Evolutionary conservation across 2,797 vertebrate genomes (phyloP), one percentile per base, ranked within the genome.

Genomic region (Argentina silus): DNA sequence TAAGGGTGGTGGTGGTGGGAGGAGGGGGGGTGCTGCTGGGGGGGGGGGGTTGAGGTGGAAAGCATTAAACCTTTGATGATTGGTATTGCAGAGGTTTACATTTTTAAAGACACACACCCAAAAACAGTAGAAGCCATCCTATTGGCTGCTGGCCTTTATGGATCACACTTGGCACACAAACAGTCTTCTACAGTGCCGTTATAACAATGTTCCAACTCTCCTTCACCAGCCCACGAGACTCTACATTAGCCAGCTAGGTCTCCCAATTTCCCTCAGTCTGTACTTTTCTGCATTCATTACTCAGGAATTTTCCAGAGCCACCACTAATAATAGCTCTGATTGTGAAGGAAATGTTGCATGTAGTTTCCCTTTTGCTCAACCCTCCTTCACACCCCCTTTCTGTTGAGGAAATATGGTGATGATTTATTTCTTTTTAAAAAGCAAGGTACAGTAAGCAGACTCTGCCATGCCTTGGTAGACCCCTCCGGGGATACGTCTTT

Each of bases 271-370:
- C 69, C 69, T 64, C 72, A 6, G 76, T 75, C 67, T 83, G 78
- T 79, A 79, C 69, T 84, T 87, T 84, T 83, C 63, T 73, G 73
- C 72, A 86, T 86, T 85, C 85, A 90, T 85, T 84, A 81, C 80
- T 68, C 64, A 78, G 83, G 87, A 89, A 88, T 90, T 87, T 90
- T 90, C 82, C 87, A 87, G 78, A 84, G 77, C 85, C 86, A 82
- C 72, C 63, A 84, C 87, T 91, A 86, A 87, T 90, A 92, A 90
- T 86, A 86, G 79, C 85, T 80, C 79, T 81, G 82, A 90, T 82
- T 90, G 75, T 78, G 63, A 67, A 78, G 81, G 78, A 82, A 83
- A 85, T 78, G 79, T 81, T 83, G 76, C 85, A 83, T 85, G 84
- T 81, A 68, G 77, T 76, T 67, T 73, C 72, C 72, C 69, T 59